phyloP scores from a whole-genome alignment of 2,888 invertebrate genomes.

The Netelia inedita region DNA sequence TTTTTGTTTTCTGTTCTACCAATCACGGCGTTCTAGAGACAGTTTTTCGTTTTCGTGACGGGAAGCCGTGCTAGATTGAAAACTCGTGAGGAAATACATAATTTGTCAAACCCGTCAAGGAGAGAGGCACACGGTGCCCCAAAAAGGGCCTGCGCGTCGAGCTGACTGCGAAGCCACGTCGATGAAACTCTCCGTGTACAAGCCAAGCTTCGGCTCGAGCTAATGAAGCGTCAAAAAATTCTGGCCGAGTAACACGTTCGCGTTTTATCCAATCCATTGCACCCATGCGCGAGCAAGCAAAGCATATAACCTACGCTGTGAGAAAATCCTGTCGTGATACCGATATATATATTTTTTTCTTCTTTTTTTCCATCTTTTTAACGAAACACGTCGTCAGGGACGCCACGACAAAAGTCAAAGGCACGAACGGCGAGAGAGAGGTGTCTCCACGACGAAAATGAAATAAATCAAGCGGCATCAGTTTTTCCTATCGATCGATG shows the following conservation, averaged over 20 bases:
- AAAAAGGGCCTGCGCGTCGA: constrained; percentile 32
- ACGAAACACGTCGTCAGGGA: constrained; percentile 15
- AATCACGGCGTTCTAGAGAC: constrained; percentile 45
- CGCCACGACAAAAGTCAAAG: constrained; percentile 16
- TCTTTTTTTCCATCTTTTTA: constrained; percentile 4
- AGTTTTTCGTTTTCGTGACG: constrained; percentile 21
- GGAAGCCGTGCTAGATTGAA: constrained; percentile 36
- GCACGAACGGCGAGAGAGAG: neutral
- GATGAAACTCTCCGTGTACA: constrained; percentile 8
- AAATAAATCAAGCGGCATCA: constrained; percentile 1
- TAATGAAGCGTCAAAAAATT: constrained; percentile 84
- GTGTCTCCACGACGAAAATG: neutral
- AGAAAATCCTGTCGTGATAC: constrained; percentile 49
- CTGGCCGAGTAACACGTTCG: constrained; percentile 81
- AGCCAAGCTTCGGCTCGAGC: constrained; percentile 61
- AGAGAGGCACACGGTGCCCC: constrained; percentile 76
- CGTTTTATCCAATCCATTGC: constrained; percentile 83
- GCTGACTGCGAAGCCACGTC: constrained; percentile 49
- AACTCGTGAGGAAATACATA: constrained; percentile 73
- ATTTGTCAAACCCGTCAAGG: constrained; percentile 83
- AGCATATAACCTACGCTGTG: constrained; percentile 67
- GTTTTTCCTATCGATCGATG: neutral
- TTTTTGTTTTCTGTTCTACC: constrained; percentile 2
- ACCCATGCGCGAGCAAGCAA: constrained; percentile 65
- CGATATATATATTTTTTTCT: neutral